These are phyloP conservation scores for Halcyon badia DNA, from an alignment of 2,797 vertebrate genomes.

Conservation along the genomic window DNA sequence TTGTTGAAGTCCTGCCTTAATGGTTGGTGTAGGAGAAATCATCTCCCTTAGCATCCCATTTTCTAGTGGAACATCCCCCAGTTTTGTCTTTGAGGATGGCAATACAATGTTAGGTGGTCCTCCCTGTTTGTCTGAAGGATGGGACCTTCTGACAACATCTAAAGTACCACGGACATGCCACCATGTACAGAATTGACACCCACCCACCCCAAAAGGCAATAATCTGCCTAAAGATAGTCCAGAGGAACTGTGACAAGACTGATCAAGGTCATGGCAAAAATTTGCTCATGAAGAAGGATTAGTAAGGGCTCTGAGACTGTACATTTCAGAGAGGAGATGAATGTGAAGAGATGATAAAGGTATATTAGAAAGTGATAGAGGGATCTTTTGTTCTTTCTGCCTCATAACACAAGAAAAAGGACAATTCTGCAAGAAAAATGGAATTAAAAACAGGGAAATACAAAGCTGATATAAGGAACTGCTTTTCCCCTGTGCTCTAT, in stretches of 20 bases:
- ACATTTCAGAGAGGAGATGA: not conserved
- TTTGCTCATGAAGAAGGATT: not conserved
- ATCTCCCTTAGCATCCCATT: not conserved
- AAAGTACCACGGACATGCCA: rapidly evolving
- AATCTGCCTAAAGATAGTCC: not conserved
- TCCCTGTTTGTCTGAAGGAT: not conserved
- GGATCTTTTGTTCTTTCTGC: slow-evolving; percentile 48
- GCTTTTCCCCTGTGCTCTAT: not conserved
- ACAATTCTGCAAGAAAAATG: not conserved
- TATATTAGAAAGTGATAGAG: slow-evolving; percentile 2
- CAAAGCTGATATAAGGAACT: not conserved
- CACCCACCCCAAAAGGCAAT: not conserved
- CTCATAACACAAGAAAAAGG: slow-evolving; percentile 15
- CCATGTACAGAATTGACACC: not conserved
- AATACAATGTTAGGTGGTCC: not conserved
- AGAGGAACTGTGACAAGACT: not conserved
- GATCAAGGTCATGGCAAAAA: not conserved
- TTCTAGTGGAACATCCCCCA: not conserved
- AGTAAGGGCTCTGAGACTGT: not conserved
- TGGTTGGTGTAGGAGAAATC: not conserved
- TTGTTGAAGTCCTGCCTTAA: not conserved
- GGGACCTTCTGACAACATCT: not conserved
- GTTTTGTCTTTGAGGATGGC: not conserved
- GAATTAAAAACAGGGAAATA: not conserved
- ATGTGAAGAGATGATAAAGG: not conserved